These are phyloP conservation scores for Gorsachius magnificus DNA, from an alignment of 2,797 vertebrate species.

Conservation along the genomic window DNA sequence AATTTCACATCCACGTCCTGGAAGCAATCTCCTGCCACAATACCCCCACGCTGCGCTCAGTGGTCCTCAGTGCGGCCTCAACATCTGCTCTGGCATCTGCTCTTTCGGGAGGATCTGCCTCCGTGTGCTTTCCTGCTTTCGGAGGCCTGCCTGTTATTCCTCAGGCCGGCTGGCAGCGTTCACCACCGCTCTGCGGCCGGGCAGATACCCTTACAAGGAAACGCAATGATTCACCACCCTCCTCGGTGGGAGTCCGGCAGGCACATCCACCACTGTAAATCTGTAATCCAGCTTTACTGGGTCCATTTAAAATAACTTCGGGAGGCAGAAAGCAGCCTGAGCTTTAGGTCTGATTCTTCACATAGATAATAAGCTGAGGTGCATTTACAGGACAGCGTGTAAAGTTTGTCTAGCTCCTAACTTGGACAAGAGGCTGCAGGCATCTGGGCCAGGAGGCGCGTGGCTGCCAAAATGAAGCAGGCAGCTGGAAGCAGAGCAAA, in stretches of 20 bases:
- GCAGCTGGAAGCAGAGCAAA: not conserved
- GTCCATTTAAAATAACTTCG: not conserved
- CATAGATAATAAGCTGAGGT: not conserved
- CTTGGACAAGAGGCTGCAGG: constrained; percentile 24
- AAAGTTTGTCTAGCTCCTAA: constrained; percentile 11
- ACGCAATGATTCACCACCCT: accelerated
- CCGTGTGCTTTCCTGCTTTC: not conserved
- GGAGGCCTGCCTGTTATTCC: not conserved
- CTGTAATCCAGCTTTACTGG: not conserved
- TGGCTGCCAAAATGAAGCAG: constrained; percentile 28
- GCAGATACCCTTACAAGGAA: constrained; percentile 23
- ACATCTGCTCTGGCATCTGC: not conserved
- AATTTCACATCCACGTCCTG: not conserved
- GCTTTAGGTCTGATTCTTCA: not conserved
- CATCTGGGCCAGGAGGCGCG: not conserved
- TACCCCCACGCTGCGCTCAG: accelerated
- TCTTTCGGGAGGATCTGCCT: not conserved
- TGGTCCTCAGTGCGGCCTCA: not conserved
- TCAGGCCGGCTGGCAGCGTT: not conserved
- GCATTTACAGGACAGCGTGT: not conserved
- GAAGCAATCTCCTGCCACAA: not conserved
- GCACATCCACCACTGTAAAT: not conserved
- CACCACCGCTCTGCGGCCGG: accelerated
- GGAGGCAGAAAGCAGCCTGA: not conserved
- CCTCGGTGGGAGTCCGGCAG: accelerated